phyloP scores from a whole-genome alignment of 2,797 vertebrate species.

The Hydrophis major region DNA sequence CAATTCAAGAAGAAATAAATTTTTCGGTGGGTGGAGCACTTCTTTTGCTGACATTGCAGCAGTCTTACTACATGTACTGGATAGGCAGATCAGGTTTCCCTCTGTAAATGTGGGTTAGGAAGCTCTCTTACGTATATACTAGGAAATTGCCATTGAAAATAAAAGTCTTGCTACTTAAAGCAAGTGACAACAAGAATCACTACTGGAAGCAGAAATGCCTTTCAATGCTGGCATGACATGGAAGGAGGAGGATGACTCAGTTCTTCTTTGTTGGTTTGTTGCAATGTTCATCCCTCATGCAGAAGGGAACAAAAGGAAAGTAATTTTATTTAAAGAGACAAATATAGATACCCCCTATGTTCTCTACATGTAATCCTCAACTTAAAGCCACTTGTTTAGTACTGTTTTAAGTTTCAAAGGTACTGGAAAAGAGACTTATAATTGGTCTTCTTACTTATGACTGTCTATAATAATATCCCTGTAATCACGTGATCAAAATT shows the following conservation, averaged over 20 bases:
- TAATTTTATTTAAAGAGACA: neutral
- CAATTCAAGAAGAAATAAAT: neutral
- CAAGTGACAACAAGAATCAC: neutral
- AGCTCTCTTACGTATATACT: neutral
- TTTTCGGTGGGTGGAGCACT: neutral
- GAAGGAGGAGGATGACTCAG: neutral
- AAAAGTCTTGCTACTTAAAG: neutral
- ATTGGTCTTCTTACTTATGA: neutral
- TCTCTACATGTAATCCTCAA: neutral
- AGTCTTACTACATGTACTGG: neutral
- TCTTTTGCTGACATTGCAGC: neutral
- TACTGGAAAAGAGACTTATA: neutral
- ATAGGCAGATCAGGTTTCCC: neutral
- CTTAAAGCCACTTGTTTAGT: neutral
- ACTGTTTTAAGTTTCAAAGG: neutral
- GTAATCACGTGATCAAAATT: neutral
- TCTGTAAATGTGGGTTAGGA: neutral
- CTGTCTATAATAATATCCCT: neutral
- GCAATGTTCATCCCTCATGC: neutral
- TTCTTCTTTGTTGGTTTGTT: neutral
- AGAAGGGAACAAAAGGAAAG: neutral
- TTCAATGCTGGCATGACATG: neutral
- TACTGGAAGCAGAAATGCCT: neutral
- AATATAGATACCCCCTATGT: neutral
- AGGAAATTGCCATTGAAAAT: neutral